Evolutionary conservation across 2,797 vertebrate genomes (phyloP).

Genomic region (Sarcophilus harrisii): DNA sequence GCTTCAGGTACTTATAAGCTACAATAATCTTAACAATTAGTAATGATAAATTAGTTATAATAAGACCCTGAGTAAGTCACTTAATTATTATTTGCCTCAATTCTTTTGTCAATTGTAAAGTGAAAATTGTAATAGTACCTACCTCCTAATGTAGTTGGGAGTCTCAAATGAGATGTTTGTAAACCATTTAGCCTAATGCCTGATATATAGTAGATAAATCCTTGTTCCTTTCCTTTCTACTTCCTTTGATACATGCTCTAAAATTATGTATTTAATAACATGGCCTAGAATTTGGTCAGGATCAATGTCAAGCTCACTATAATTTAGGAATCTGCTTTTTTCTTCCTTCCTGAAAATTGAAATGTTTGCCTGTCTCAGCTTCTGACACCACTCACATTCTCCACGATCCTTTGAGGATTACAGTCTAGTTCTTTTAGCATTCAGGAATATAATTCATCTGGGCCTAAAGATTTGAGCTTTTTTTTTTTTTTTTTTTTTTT

Average conservation of each 20-base stretch:
- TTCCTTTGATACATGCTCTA: neutral
- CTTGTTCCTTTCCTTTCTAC: neutral
- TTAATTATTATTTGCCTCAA: too few relatives aligned
- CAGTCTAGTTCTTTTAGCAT: neutral
- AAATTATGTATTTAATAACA: neutral
- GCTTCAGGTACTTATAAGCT: neutral
- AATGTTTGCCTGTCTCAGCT: neutral
- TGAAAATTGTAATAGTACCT: neutral
- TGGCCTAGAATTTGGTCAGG: neutral
- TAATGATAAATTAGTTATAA: neutral
- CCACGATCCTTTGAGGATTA: neutral
- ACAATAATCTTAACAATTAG: neutral
- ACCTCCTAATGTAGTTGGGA: neutral
- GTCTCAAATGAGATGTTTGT: neutral
- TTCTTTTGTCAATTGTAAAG: neutral
- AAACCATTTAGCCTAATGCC: neutral
- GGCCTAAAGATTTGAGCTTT: neutral
- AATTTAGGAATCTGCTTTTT: neutral
- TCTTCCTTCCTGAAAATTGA: neutral
- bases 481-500: too few relatives aligned
- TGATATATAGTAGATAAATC: neutral
- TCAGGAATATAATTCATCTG: neutral
- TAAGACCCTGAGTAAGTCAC: too few relatives aligned
- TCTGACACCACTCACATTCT: neutral
- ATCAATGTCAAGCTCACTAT: neutral